Evolutionary conservation across 2,888 invertebrate species (phyloP).

Genomic region (Caenorhabditis zanzibari): DNA sequence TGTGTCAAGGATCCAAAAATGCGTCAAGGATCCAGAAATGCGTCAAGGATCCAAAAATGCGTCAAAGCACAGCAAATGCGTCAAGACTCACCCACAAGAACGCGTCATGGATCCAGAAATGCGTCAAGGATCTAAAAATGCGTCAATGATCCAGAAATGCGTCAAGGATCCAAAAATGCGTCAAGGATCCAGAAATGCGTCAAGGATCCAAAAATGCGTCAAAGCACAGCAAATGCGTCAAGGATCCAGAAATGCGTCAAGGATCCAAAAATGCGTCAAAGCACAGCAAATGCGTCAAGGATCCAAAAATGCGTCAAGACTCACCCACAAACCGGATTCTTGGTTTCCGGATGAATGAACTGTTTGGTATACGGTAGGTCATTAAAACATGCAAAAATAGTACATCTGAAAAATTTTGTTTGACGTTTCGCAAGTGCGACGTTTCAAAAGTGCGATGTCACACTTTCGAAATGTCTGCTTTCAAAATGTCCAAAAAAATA

Average conservation of each 20-base stretch:
- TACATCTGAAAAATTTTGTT: no score
- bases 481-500: no score
- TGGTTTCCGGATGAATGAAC: background rate
- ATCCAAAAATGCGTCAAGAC: background rate
- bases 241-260: slow-evolving; percentile 11
- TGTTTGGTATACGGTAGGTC: no score
- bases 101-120: background rate
- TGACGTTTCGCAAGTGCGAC: no score
- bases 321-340: background rate
- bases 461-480: no score
- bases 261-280: slow-evolving; percentile 10
- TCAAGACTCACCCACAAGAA: background rate
- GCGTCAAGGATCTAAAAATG: background rate
- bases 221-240: background rate
- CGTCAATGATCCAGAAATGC: background rate
- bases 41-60: background rate
- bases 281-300: background rate
- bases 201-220: background rate
- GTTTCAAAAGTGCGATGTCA: no score
- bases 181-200: no score
- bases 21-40: slow-evolving; percentile 14
- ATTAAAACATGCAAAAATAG: no score
- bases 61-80: background rate
- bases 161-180: background rate
- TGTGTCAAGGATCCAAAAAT: slow-evolving; percentile 13